Evolutionary conservation across 2,113 vertebrate species (phyloP).

Genomic region (Platichthys flesus): DNA sequence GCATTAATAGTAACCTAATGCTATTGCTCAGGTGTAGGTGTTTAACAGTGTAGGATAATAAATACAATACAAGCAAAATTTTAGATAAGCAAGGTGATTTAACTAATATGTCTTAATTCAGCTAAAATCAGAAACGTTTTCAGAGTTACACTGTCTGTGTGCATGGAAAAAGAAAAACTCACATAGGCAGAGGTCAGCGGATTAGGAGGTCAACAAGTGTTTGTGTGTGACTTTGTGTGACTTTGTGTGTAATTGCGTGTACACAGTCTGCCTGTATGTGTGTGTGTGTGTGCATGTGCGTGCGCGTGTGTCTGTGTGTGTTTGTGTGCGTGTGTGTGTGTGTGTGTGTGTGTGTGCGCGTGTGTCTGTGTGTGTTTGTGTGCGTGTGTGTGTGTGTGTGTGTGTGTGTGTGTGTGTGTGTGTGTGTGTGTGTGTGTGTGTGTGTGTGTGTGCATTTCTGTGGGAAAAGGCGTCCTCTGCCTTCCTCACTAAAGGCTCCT

Average conservation of each 20-base stretch:
- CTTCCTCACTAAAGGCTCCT: conserved; percentile 56
- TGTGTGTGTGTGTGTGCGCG: not conserved
- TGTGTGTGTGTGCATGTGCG: conserved; percentile 49
- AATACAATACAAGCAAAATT: no score
- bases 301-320: conserved; percentile 10
- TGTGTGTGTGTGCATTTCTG: conserved; percentile 44
- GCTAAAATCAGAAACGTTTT: not conserved
- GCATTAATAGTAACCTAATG: no score
- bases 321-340: conserved; percentile 28
- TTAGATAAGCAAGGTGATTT: no score
- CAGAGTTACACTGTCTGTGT: not conserved
- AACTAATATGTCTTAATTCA: not conserved
- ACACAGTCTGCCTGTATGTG: conserved; percentile 41
- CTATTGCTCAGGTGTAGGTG: no score
- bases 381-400: conserved; percentile 31
- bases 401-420: conserved; percentile 2
- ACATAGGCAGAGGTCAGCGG: conserved; percentile 45
- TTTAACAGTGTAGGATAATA: no score
- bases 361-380: conserved; percentile 13
- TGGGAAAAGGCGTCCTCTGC: conserved; percentile 69
- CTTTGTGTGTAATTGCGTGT: conserved; percentile 25
- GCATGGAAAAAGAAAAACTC: conserved; percentile 9
- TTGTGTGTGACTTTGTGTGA: conserved; percentile 40
- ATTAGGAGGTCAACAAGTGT: conserved; percentile 66
- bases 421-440: conserved; percentile 21